Percentiles rank a stretch among this genome's conserved stretches.
These are phyloP conservation scores for Apantesis nais DNA, from an alignment of 2,888 invertebrate genomes.

Conservation along the genomic window DNA sequence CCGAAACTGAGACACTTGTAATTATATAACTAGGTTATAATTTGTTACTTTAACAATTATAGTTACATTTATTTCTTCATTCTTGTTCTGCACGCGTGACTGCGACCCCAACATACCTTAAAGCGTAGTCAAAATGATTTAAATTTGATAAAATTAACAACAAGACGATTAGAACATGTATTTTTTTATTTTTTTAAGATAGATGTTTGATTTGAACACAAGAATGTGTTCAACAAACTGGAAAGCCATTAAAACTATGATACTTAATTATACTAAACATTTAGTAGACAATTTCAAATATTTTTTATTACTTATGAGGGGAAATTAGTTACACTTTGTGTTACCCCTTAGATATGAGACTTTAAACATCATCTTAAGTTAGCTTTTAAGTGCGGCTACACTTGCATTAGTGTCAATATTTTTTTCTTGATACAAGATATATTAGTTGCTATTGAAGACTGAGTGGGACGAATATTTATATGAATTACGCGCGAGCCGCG, in stretches of 20 bases:
- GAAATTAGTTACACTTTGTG: not conserved
- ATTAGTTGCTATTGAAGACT: too few species aligned
- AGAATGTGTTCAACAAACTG: slow-evolving; percentile 2
- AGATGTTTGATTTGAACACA: not conserved
- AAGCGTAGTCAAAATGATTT: not conserved
- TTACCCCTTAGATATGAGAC: not conserved
- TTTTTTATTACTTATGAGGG: not conserved
- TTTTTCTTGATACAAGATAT: too few species aligned
- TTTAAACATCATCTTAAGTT: not conserved
- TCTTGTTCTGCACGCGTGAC: not conserved
- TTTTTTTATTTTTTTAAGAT: not conserved
- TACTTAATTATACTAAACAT: slow-evolving; percentile 4
- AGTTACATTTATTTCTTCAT: not conserved
- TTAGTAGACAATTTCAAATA: slow-evolving; percentile 1
- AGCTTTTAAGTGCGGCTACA: too few species aligned
- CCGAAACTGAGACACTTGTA: not conserved
- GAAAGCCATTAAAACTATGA: not conserved
- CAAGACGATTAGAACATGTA: not conserved
- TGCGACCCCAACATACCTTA: not conserved
- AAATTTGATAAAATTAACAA: not conserved
- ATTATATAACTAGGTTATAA: not conserved
- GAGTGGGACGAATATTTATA: too few species aligned
- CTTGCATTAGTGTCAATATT: too few species aligned
- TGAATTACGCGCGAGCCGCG: too few species aligned
- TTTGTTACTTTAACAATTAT: not conserved